Evolutionary conservation across 2,888 invertebrate species (phyloP).

Genomic region (Choristoneura rosaceana): DNA sequence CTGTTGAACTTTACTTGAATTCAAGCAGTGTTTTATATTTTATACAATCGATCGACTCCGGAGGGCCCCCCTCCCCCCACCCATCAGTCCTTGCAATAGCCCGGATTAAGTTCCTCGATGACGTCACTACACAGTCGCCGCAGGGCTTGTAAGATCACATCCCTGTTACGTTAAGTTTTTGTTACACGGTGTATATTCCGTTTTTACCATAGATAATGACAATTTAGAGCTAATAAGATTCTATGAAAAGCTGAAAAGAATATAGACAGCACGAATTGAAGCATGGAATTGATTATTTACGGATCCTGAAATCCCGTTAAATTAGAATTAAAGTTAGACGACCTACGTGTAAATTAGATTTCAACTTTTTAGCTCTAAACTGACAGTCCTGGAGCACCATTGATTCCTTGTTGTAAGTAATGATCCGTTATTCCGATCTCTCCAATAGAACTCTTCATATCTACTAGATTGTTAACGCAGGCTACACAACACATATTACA

Average conservation of each 20-base stretch:
- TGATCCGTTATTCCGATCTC: slow-evolving; percentile 82
- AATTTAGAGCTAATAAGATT: slow-evolving; percentile 68
- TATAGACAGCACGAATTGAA: slow-evolving; percentile 55
- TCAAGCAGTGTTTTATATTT: not conserved
- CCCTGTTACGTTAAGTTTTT: slow-evolving; percentile 81
- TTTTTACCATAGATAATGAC: slow-evolving; percentile 65
- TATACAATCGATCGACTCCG: slow-evolving; percentile 30
- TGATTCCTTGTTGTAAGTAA: slow-evolving; percentile 82
- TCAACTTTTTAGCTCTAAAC: slow-evolving; percentile 67
- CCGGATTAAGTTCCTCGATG: slow-evolving; percentile 75
- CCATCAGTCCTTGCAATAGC: slow-evolving; percentile 75
- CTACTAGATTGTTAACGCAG: slow-evolving; percentile 78
- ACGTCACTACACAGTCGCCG: slow-evolving; percentile 80
- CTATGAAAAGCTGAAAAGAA: slow-evolving; percentile 3
- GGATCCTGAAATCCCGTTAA: slow-evolving; percentile 26
- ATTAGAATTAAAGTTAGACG: slow-evolving; percentile 31
- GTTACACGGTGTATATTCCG: slow-evolving; percentile 80
- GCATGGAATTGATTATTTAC: slow-evolving; percentile 67
- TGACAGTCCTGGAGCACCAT: slow-evolving; percentile 62
- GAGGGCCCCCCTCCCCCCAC: slow-evolving; percentile 53
- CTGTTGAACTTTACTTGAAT: not conserved
- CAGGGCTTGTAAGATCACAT: slow-evolving; percentile 80
- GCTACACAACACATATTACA: slow-evolving; percentile 83
- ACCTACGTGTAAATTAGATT: slow-evolving; percentile 23
- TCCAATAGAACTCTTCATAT: slow-evolving; percentile 79